These are phyloP conservation scores for Holacanthella duospinosa DNA, from an alignment of 2,888 invertebrate species.

Conservation along the genomic window DNA sequence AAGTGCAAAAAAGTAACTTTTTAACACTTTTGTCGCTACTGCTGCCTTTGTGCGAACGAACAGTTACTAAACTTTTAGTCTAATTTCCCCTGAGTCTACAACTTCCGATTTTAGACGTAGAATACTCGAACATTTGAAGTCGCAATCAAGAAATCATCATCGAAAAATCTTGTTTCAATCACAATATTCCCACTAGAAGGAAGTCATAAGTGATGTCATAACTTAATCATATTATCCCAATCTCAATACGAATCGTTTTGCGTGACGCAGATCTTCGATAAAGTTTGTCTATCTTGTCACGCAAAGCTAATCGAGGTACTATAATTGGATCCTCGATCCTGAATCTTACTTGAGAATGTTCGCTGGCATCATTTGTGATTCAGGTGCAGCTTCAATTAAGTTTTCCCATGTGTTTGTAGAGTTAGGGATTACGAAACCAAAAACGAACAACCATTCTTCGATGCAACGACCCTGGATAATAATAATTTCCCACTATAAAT, in stretches of 20 bases:
- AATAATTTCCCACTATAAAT: background rate
- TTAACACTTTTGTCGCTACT: too few relatives aligned
- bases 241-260: background rate
- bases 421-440: conserved; percentile 96
- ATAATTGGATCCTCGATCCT: too few relatives aligned
- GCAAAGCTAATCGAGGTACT: background rate
- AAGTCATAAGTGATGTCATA: conserved; percentile 20
- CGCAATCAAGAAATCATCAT: conserved; percentile 84
- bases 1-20: too few relatives aligned
- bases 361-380: conserved; percentile 99
- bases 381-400: conserved; percentile 95
- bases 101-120: conserved; percentile 59
- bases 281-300: background rate
- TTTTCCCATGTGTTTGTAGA: conserved; percentile 99
- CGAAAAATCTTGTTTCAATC: conserved; percentile 93
- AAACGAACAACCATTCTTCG: conserved; percentile 99
- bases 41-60: too few relatives aligned
- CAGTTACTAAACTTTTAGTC: too few relatives aligned
- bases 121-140: conserved; percentile 90
- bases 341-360: conserved; percentile 83
- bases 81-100: background rate
- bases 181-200: conserved; percentile 82
- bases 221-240: background rate
- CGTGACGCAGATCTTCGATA: background rate
- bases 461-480: conserved; percentile 61